A percentile compares a stretch with the other conserved stretches of the same genome.
Evolutionary conservation across 2,888 invertebrate genomes (phyloP).

Genomic region (Ornithoptera alexandrae): DNA sequence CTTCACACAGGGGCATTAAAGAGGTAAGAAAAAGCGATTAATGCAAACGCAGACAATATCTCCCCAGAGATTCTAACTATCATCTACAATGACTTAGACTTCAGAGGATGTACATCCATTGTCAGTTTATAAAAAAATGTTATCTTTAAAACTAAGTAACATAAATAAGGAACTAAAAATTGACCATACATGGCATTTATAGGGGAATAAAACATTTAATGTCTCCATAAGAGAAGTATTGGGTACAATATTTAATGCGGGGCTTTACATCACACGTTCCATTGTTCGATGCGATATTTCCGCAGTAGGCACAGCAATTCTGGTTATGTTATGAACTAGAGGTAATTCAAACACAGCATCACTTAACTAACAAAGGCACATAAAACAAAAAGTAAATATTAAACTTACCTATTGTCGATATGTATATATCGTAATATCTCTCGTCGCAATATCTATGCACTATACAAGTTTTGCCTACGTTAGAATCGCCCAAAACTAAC

Average conservation of each 20-base stretch:
- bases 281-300: slow-evolving; percentile 51
- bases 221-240: slow-evolving; percentile 24
- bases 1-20: too few relatives aligned
- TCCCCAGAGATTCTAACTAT: too few relatives aligned
- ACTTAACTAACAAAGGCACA: slow-evolving; percentile 64
- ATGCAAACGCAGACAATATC: too few relatives aligned
- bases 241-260: slow-evolving; percentile 27
- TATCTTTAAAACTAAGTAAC: neutral
- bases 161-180: slow-evolving; percentile 25
- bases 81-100: neutral
- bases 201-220: slow-evolving; percentile 23
- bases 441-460: slow-evolving; percentile 94
- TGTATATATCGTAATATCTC: slow-evolving; percentile 93
- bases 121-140: neutral
- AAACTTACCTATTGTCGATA: slow-evolving; percentile 92
- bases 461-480: slow-evolving; percentile 94
- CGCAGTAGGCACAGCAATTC: slow-evolving; percentile 51
- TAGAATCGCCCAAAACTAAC: slow-evolving; percentile 91
- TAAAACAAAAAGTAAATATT: slow-evolving; percentile 62
- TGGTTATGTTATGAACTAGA: slow-evolving; percentile 49
- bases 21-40: too few relatives aligned
- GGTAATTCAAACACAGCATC: slow-evolving; percentile 54
- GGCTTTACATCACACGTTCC: slow-evolving; percentile 35
- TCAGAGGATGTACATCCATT: neutral
- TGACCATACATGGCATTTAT: slow-evolving; percentile 16